Conservation (phyloP, 2,797 vertebrate species). For the Poecile montanus region DNA sequence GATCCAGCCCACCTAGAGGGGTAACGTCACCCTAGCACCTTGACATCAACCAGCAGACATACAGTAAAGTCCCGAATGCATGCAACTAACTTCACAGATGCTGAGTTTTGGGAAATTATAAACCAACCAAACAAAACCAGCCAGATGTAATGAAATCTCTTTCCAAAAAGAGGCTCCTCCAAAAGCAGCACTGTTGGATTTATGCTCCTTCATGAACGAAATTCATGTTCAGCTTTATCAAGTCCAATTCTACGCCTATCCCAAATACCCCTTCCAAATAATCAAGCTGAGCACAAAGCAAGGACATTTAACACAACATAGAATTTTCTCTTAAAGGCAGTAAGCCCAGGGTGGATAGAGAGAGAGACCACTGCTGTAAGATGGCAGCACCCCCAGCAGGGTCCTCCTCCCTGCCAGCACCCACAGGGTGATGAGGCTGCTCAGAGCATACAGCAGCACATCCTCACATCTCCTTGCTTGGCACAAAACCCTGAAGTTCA, state of each 20-base stretch:
- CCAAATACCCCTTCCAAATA: not conserved
- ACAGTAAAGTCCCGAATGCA: not conserved
- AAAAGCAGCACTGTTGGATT: not conserved
- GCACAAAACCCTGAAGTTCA: not conserved
- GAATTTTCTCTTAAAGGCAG: not conserved
- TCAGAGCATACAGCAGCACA: not conserved
- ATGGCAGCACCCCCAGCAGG: not conserved
- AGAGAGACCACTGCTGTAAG: not conserved
- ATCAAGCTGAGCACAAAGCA: not conserved
- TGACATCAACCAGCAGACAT: not conserved
- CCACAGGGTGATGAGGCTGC: rapidly evolving
- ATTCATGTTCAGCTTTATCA: not conserved
- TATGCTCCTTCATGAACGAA: not conserved
- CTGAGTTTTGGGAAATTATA: not conserved
- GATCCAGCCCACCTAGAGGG: not conserved
- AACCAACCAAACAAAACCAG: not conserved
- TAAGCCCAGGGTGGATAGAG: not conserved
- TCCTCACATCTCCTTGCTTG: not conserved
- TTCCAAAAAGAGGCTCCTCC: not conserved
- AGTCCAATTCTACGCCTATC: not conserved
- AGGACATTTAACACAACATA: not conserved
- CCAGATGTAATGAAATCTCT: not conserved
- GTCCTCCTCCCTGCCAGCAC: not conserved
- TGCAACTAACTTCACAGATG: not conserved
- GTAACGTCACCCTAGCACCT: rapidly evolving